phyloP scores from a whole-genome alignment of 2,113 vertebrate genomes.

The Pelusios castaneus region DNA sequence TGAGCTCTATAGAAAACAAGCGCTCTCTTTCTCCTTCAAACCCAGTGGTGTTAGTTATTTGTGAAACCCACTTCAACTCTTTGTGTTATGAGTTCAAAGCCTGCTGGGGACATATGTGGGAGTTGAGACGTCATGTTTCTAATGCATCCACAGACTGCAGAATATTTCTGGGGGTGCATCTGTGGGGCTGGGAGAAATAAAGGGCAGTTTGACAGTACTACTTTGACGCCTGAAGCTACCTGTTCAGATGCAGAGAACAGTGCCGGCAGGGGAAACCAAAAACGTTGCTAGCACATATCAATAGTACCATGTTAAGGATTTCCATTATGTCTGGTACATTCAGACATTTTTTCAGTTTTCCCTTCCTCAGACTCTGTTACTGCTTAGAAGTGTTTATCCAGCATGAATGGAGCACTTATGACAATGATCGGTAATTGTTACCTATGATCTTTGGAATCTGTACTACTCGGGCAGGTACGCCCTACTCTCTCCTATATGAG shows the following conservation, averaged over 20 bases:
- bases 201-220: background rate
- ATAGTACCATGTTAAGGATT: background rate
- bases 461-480: background rate
- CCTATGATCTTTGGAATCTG: background rate
- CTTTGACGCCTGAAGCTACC: background rate
- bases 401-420: background rate
- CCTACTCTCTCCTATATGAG: background rate
- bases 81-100: background rate
- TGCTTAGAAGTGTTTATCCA: background rate
- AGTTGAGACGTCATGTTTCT: background rate
- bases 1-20: background rate
- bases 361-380: background rate
- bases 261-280: background rate
- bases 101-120: background rate
- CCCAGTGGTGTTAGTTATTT: too few relatives aligned
- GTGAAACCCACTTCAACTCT: background rate
- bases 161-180: background rate
- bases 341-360: background rate
- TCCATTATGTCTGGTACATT: background rate
- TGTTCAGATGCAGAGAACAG: background rate
- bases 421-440: background rate
- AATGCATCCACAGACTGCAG: too few relatives aligned
- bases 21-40: background rate
- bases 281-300: background rate
- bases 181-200: background rate